Base-by-base conservation (phyloP, 1,140 invertebrate species). In the Gonioctena quinquepunctata region DNA sequence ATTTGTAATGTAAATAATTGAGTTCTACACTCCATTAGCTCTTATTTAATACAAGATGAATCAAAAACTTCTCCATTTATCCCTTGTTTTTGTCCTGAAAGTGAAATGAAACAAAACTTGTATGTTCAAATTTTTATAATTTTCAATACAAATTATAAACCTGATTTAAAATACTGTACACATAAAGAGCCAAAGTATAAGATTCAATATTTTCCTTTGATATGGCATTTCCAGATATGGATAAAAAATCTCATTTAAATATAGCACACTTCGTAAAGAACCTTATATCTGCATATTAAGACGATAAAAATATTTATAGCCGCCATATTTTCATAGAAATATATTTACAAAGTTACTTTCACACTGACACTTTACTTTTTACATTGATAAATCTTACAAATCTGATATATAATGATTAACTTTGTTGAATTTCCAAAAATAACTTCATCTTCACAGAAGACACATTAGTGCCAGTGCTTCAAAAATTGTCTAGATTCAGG, bases 111-210 rank as follows among this genome's bases (percentile, higher is more conserved):
- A 16, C 21, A 18, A 28, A 13, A 62, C 18, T 57, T 59, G 50
- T 72, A 84, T 85, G 81, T 86, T 87, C 86, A 84, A 86, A 86
- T 87, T 87, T 85, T 87, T 86, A 85, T 86, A 86, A 86, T 87
- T 87, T 65, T 88, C 85, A 86, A 88, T 88, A 88, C 86, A 88
- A 88, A 88, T 88, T 88, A 87, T 88, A 88, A 88, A 88, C 86
- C 87, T 87, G 86, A 87, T 87, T 87, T 88, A 87, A 88, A 88
- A 88, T 88, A 88, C 87, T 88, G 87, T 88, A 88, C 87, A 88
- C 87, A 87, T 87, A 86, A 85, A 86, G 86, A 87, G 84, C 86
- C 85, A 85, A 85, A 86, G 83, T 83, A 85, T 85, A 80, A 82
- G 75, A 77, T 80, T 78, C 66, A 77, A 73, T 76, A 74, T 73